Evolutionary conservation across 2,797 vertebrate species (phyloP), one percentile per base, ranked within the genome.

Genomic region (Platyrinchus mystaceus): DNA sequence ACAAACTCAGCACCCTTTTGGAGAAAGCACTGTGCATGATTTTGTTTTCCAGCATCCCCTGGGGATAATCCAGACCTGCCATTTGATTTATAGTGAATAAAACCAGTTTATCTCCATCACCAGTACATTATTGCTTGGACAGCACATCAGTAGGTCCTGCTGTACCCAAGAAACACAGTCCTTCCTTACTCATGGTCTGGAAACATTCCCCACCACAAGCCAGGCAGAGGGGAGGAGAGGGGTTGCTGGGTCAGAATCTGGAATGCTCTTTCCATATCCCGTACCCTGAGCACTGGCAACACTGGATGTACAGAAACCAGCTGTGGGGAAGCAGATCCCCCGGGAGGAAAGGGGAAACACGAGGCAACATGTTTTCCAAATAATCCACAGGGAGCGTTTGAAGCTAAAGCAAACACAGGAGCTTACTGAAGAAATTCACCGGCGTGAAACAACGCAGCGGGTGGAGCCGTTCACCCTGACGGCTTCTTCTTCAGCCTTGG

Each of bases 51-150:
- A 59, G 43, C 8, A 34, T 3, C 52, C 52, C 17, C 26, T 3
- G 18, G 21, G 26, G 21, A 71, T 23, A 73, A 56, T 30, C 12
- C 46, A 43, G 43, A 36, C 5, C 24, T 6, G 28, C 13, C 39
- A 28, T 12, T 4, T 9, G 58, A 41, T 56, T 53, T 21, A 10
- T 43, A 12, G 2, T 1, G 32, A 9, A 9, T 24, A 47, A 78
- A 73, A 4, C 6, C 62, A 46, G 53, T 20, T 64, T 47, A 16
- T 26, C 23, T 36, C 56, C 32, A 16, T 7, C 32, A 23, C 4
- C 44, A 23, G 44, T 0, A 16, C 3, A 1, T 24, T 19, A 3
- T 0, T 49, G 32, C 55, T 53, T 18, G 58, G 76, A 4, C 21
- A 23, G 43, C 5, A 4, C 21, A 28, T 9, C 24, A 2, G 6